Percentiles rank a stretch among this genome's conserved stretches.
phyloP scores from a whole-genome alignment of 2,113 vertebrate species.

The Oryzias celebensis region DNA sequence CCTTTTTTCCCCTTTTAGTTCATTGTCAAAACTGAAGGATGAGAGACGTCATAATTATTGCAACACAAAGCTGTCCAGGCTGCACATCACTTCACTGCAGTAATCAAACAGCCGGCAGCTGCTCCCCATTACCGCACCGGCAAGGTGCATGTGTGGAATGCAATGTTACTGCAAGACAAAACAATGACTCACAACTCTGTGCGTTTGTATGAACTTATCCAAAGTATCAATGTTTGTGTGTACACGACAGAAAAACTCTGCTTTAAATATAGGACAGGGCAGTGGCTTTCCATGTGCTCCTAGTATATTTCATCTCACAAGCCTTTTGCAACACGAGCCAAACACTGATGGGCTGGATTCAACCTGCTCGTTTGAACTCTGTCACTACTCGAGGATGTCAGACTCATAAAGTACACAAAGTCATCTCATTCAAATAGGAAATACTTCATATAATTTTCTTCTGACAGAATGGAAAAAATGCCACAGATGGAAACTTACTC shows the following conservation, averaged over 20 bases:
- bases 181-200: conserved; percentile 7
- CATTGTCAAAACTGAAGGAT: conserved; percentile 51
- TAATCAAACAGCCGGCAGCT: conserved; percentile 63
- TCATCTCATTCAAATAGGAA: conserved; percentile 14
- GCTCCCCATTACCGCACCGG: conserved; percentile 52
- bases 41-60: conserved; percentile 66
- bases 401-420: conserved; percentile 5
- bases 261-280: neutral
- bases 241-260: neutral
- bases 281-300: conserved; percentile 6
- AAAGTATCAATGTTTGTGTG: neutral
- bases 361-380: conserved; percentile 6
- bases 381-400: conserved; percentile 15
- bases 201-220: conserved; percentile 6
- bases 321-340: conserved; percentile 8
- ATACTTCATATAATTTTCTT: conserved; percentile 2
- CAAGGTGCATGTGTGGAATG: conserved; percentile 52
- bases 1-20: conserved; percentile 41
- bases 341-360: conserved; percentile 15
- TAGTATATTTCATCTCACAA: conserved; percentile 8
- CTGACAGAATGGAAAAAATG: conserved; percentile 13
- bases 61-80: conserved; percentile 60
- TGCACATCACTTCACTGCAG: conserved; percentile 54
- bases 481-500: conserved; percentile 12
- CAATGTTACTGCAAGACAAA: conserved; percentile 24